phyloP scores from a whole-genome alignment of 2,888 invertebrate genomes.

The Meghimatium bilineatum region DNA sequence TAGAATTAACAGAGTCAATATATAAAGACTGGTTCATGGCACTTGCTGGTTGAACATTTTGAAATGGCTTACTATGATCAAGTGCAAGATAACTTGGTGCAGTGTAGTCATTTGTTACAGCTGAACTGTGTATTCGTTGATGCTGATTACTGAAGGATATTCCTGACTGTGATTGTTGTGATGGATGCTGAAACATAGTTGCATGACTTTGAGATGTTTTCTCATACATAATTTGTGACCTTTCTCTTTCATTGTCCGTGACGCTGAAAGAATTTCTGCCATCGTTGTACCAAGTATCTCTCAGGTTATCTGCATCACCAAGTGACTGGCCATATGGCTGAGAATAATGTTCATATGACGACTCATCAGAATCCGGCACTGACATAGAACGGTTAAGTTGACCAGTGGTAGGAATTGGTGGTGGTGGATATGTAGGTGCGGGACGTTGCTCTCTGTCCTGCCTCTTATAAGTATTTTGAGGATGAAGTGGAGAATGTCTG shows the following conservation, averaged over 20 bases:
- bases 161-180: constrained; percentile 28
- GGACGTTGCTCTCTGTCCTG: background rate
- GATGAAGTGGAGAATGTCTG: background rate
- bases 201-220: background rate
- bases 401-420: constrained; percentile 51
- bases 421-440: constrained; percentile 23
- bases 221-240: background rate
- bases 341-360: constrained; percentile 22
- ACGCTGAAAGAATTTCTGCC: background rate
- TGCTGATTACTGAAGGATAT: constrained; percentile 15
- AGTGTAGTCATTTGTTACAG: background rate
- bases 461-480: constrained; percentile 49
- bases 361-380: constrained; percentile 19
- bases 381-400: constrained; percentile 43
- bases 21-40: constrained; percentile 49
- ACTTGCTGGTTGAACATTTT: constrained; percentile 50
- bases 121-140: constrained; percentile 6
- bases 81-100: background rate
- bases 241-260: background rate
- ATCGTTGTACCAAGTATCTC: background rate
- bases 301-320: background rate
- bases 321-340: background rate
- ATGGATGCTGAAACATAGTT: constrained; percentile 17
- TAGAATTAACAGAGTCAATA: constrained; percentile 37
- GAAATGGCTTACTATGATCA: background rate